Conservation (phyloP, 2,888 invertebrate species). For the Sabatieria punctata region DNA sequence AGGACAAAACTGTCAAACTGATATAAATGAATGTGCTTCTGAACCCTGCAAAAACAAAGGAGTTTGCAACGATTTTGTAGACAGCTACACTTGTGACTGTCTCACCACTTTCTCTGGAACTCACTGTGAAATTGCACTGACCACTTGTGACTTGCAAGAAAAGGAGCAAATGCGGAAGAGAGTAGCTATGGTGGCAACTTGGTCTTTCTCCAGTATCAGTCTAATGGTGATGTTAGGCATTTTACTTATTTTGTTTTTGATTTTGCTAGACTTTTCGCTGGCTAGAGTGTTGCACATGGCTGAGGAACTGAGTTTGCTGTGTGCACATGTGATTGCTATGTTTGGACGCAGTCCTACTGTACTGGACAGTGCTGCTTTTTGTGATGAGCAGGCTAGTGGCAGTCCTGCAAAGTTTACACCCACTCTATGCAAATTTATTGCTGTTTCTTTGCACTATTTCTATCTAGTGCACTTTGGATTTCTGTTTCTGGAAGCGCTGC, state of each 20-base stretch:
- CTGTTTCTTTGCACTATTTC: not conserved
- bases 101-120: too few relatives aligned
- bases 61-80: too few relatives aligned
- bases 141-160: not conserved
- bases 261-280: not conserved
- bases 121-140: not conserved
- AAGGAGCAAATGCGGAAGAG: not conserved
- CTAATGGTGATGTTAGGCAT: not conserved
- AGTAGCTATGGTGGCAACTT: not conserved
- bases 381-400: not conserved
- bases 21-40: too few relatives aligned
- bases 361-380: not conserved
- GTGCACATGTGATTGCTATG: not conserved
- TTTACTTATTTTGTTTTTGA: not conserved
- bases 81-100: too few relatives aligned
- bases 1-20: too few relatives aligned
- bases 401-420: not conserved
- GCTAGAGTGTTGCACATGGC: slow-evolving; percentile 2
- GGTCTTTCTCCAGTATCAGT: not conserved
- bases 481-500: not conserved
- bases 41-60: too few relatives aligned
- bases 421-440: not conserved
- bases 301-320: not conserved
- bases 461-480: not conserved
- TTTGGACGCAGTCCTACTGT: not conserved